Evolutionary conservation across 2,888 invertebrate genomes (phyloP), one percentile per base, ranked within the genome.

Genomic region (Calephelis perditalis): DNA sequence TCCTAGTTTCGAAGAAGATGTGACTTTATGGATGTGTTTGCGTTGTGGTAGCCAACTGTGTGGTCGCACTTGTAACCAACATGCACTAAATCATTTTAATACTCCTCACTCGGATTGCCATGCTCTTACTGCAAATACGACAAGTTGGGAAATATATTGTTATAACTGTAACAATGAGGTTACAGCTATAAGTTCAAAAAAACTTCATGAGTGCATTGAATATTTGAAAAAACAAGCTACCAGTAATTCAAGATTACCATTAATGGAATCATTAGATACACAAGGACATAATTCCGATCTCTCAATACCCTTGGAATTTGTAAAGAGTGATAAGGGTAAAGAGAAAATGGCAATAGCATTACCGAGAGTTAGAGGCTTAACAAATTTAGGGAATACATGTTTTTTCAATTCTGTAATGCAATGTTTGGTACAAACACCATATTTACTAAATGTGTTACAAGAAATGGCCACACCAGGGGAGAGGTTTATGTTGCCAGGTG

Each of bases 371-470:
- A 87, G 97, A 86, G 99, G 99, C 0, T 88, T 99, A 52, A 92
- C 92, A 58, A 99, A 99, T 88, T 90, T 98, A 76, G 98, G 99
- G 57, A 99, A 99, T 80, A 99, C 99, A 0, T 99, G 99, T 79
- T 99, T 98, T 85, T 98, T 99, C 81, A 99, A 99, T 91, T 97
- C 98, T 37, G 98, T 98, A 8, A 93, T 99, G 91, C 99, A 99
- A 87, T 97, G 97, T 78, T 89, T 98, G 71, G 95, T 96, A 3
- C 96, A 96, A 81, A 97, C 97, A 5, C 96, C 96, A 1, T 96
- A 94, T 79, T 86, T 96, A 67, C 82, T 94, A 56, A 91, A 92
- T 75, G 93, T 95, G 57, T 87, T 96, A 59, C 92, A 94, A 73
- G 95, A 95, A 76, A 92, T 95, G 72, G 86, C 93, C 1, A 87